Conservation (phyloP, 2,888 invertebrate genomes). For the Tachina grossa region DNA sequence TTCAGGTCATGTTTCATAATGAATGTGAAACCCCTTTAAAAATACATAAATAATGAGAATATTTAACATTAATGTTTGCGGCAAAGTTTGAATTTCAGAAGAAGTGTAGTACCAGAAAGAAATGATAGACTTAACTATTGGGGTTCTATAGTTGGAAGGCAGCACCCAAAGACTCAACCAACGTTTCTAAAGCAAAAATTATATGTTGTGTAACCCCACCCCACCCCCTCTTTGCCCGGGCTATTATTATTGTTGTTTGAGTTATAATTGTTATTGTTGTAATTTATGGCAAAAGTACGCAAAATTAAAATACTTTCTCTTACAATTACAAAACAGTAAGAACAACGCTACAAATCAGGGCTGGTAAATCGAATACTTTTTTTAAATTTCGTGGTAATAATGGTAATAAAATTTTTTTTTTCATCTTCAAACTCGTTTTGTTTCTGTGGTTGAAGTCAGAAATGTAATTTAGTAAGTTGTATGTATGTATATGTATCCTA, state of each 20-base stretch:
- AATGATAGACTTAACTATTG: constrained; percentile 9
- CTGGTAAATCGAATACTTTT: not conserved
- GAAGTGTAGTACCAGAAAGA: not conserved
- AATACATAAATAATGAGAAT: constrained; percentile 12
- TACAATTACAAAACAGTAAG: constrained; percentile 36
- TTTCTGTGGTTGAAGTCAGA: too few relatives aligned
- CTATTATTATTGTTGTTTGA: constrained; percentile 28
- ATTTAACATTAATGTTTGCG: constrained; percentile 23
- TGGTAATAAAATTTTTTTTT: too few relatives aligned
- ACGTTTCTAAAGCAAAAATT: not conserved
- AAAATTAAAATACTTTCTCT: constrained; percentile 34
- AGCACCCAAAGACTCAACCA: not conserved
- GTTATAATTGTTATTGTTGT: constrained; percentile 45
- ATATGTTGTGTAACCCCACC: not conserved
- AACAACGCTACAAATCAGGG: not conserved
- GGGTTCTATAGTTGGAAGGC: not conserved
- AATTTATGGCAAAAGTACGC: constrained; percentile 29
- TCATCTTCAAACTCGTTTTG: too few relatives aligned
- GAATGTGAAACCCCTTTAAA: constrained; percentile 8
- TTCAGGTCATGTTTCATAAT: constrained; percentile 62
- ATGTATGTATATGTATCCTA: too few relatives aligned
- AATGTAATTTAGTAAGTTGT: too few relatives aligned
- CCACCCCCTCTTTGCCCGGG: not conserved
- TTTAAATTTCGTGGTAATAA: too few relatives aligned
- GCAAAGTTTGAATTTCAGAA: constrained; percentile 8